Conservation (phyloP, 2,797 vertebrate species). For the Lepus oiostolus region DNA sequence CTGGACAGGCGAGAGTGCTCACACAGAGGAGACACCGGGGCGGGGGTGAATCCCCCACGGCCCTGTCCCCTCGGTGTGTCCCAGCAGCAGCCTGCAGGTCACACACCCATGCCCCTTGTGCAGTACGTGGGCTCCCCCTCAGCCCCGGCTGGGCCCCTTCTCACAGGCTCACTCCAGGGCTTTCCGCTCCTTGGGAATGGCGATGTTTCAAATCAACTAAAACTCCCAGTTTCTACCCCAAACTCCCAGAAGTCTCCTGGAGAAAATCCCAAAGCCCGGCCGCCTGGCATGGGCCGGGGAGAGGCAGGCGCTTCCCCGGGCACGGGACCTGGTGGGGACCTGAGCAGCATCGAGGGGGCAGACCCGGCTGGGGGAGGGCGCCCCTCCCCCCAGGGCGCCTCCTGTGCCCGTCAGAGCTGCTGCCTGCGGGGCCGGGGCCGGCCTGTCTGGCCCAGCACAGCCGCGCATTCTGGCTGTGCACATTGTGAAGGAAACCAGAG, state of each 20-base stretch:
- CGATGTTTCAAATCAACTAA: not conserved
- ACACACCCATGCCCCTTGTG: too few relatives aligned
- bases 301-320: fast-evolving
- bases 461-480: not conserved
- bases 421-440: not conserved
- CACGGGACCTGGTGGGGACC: not conserved
- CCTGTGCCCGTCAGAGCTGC: not conserved
- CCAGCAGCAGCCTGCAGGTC: too few relatives aligned
- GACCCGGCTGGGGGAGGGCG: not conserved
- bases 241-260: fast-evolving
- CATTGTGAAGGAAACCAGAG: not conserved
- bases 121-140: not conserved
- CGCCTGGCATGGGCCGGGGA: not conserved
- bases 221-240: not conserved
- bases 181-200: fast-evolving
- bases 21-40: too few relatives aligned
- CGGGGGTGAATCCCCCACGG: too few relatives aligned
- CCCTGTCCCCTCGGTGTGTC: too few relatives aligned
- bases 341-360: too few relatives aligned
- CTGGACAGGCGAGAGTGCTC: too few relatives aligned
- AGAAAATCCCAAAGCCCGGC: too few relatives aligned
- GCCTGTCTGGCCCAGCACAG: not conserved
- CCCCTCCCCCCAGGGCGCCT: not conserved
- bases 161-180: fast-evolving
- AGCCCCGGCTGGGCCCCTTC: not conserved